These are phyloP conservation scores for Malachius bipustulatus DNA, from an alignment of 2,888 invertebrate species.

Conservation along the genomic window DNA sequence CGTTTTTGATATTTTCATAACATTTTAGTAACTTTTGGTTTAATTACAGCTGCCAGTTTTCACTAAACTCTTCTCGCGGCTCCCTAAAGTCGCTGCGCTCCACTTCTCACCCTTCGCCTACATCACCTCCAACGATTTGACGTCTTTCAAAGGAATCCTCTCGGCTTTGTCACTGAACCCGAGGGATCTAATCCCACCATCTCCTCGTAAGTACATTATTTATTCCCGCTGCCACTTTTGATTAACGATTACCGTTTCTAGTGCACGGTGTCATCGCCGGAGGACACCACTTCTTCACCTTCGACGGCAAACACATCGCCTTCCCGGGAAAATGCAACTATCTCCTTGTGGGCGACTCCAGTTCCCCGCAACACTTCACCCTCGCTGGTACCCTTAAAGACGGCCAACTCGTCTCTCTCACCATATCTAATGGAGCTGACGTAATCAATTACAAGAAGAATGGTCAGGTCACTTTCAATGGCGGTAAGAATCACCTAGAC, in stretches of 20 bases:
- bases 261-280: slow-evolving; percentile 62
- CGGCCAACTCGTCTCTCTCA: slow-evolving; percentile 55
- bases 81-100: slow-evolving; percentile 47
- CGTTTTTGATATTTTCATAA: neutral
- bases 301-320: slow-evolving; percentile 70
- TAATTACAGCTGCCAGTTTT: slow-evolving; percentile 9
- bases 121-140: slow-evolving; percentile 47
- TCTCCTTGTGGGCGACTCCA: slow-evolving; percentile 70
- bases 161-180: slow-evolving; percentile 42
- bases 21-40: neutral
- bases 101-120: slow-evolving; percentile 50
- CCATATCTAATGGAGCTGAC: slow-evolving; percentile 57
- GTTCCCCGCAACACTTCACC: slow-evolving; percentile 78
- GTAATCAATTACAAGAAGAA: slow-evolving; percentile 40
- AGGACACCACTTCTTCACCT: slow-evolving; percentile 78
- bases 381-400: slow-evolving; percentile 58
- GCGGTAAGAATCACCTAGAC: slow-evolving; percentile 38
- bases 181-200: slow-evolving; percentile 50
- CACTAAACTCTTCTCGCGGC: slow-evolving; percentile 30
- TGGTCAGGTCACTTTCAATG: slow-evolving; percentile 52
- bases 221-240: neutral
- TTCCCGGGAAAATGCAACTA: slow-evolving; percentile 79
- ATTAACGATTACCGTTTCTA: slow-evolving; percentile 31
- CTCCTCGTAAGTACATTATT: slow-evolving; percentile 42
- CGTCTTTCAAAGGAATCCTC: slow-evolving; percentile 42